Evolutionary conservation across 2,888 invertebrate genomes (phyloP).

Genomic region (Cantharis lateralis): DNA sequence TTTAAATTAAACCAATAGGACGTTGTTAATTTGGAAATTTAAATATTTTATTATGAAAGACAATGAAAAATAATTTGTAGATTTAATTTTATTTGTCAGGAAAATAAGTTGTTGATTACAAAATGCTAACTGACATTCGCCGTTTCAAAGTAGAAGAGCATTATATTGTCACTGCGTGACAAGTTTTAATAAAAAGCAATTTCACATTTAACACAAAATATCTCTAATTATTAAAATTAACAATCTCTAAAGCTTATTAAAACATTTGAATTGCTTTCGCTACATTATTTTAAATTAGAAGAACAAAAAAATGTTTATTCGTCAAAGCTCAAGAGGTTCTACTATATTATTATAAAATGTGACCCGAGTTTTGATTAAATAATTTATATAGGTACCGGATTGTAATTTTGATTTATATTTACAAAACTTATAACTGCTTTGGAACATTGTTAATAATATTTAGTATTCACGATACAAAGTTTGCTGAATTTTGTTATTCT

Average conservation of each 20-base stretch:
- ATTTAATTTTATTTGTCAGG: constrained; percentile 3
- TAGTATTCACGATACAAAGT: not conserved
- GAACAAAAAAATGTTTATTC: not conserved
- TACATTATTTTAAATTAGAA: not conserved
- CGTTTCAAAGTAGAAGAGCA: constrained; percentile 9
- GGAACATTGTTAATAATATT: not conserved
- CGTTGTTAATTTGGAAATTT: not conserved
- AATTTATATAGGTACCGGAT: not conserved
- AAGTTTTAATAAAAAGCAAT: constrained; percentile 15
- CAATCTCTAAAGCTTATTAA: not conserved
- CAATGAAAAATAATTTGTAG: not conserved
- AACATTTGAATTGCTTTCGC: not conserved
- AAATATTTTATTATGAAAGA: not conserved
- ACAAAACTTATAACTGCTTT: not conserved
- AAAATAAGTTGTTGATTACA: constrained; percentile 18
- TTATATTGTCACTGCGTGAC: constrained; percentile 21
- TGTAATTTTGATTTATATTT: not conserved
- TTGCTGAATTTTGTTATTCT: not conserved
- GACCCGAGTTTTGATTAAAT: not conserved
- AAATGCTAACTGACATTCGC: constrained; percentile 11
- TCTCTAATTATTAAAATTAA: not conserved
- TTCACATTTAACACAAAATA: not conserved
- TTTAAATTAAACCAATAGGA: not conserved
- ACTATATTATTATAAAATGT: not conserved
- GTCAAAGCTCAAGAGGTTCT: not conserved